A percentile compares a stretch with the other conserved stretches of the same genome.
Conservation (phyloP, 2,797 vertebrate genomes). For the Oryzias sinensis region DNA sequence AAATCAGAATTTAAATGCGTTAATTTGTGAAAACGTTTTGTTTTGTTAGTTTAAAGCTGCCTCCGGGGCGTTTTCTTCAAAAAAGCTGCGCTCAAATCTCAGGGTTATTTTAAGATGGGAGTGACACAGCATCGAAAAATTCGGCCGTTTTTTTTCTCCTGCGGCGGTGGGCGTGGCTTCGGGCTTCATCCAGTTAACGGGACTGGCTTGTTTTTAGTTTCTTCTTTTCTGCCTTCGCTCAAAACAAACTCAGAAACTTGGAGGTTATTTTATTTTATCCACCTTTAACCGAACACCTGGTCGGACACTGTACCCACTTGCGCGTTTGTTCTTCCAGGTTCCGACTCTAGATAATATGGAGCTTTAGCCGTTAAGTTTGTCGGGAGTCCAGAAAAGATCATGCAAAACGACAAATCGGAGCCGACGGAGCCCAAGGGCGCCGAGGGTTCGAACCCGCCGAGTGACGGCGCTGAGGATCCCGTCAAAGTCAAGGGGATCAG, state of each 20-base stretch:
- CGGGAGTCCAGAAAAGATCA: conserved; percentile 13
- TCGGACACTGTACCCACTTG: no score
- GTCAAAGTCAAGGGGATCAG: conserved; percentile 51
- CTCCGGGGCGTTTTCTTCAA: no score
- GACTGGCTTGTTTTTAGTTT: conserved; percentile 17
- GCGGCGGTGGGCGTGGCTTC: conserved; percentile 63
- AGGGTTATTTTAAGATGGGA: neutral
- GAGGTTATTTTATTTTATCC: neutral
- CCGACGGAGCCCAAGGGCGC: conserved; percentile 36
- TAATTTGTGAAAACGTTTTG: no score
- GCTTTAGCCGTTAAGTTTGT: no score
- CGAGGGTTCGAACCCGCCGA: conserved; percentile 12
- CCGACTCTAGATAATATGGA: no score
- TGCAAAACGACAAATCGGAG: conserved; percentile 63
- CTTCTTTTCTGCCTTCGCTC: neutral
- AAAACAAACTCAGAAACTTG: neutral
- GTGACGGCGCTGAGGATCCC: neutral
- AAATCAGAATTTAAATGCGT: no score
- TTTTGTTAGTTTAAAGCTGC: no score
- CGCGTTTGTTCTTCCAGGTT: no score
- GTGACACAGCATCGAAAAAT: conserved; percentile 41
- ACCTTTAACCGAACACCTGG: neutral
- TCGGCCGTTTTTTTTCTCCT: conserved; percentile 17
- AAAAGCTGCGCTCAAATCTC: no score
- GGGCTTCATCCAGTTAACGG: conserved; percentile 58